Percentiles rank a stretch among this genome's conserved stretches.
Conservation (phyloP, 2,888 invertebrate genomes). For the Diaprepes abbreviatus region DNA sequence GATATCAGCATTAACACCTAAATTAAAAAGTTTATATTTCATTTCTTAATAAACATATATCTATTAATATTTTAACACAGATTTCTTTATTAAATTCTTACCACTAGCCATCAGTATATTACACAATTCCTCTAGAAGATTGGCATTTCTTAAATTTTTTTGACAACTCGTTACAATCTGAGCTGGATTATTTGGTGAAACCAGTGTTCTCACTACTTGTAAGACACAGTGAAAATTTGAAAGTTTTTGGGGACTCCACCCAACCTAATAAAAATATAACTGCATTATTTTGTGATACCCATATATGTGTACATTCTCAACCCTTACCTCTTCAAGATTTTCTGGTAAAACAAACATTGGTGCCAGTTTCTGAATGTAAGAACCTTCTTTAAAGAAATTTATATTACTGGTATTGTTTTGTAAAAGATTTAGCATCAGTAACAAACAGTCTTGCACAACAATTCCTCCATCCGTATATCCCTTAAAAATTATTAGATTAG, state of each 20-base stretch:
- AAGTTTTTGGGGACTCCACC: constrained; percentile 95
- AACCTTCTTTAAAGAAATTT: constrained; percentile 98
- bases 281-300: too few species aligned
- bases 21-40: too few species aligned
- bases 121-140: constrained; percentile 86
- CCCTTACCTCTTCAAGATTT: constrained; percentile 74
- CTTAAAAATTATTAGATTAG: too few species aligned
- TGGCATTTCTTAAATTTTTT: constrained; percentile 87
- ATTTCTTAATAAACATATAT: too few species aligned
- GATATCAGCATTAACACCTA: constrained; percentile 90
- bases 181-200: constrained; percentile 93
- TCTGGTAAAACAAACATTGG: constrained; percentile 89
- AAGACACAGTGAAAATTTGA: constrained; percentile 95
- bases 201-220: constrained; percentile 90
- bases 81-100: too few species aligned
- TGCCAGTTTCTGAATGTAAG: constrained; percentile 90
- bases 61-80: too few species aligned
- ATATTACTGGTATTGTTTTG: constrained; percentile 98
- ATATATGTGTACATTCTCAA: too few species aligned
- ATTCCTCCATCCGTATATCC: constrained; percentile 89
- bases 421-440: constrained; percentile 92
- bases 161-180: constrained; percentile 87
- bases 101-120: constrained; percentile 95
- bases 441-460: constrained; percentile 97
- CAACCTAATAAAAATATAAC: constrained; percentile 58